Evolutionary conservation across 2,888 invertebrate genomes (phyloP), one percentile per base, ranked within the genome.

Genomic region (Lasius platythorax): DNA sequence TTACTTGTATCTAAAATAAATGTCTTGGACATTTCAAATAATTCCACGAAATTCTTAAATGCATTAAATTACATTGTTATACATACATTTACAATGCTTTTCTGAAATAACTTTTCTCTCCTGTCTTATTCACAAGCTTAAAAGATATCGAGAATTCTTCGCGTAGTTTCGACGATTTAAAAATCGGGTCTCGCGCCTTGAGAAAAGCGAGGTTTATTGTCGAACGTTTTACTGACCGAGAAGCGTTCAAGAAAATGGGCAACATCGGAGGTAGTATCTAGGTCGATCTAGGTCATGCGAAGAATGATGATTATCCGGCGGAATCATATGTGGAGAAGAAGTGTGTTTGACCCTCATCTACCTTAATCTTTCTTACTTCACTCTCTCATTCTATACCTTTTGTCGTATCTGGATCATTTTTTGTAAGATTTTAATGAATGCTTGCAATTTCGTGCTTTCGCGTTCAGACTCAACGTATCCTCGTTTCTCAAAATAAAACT

Each of bases 281-380:
- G 90, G 91, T 91, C 89, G 82, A 61, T 66, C 79, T 85, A 87
- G 88, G 84, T 89, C 87, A 84, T 78, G 63, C 23, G 53, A 46
- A 75, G 72, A 70, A 64, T 53, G 64, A n/a, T 53, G 53, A 82
- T 28, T 81, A 78, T 83, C 73, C 85, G 76, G 72, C 37, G 33
- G 81, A 78, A 87, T 73, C 30, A 28, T 66, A 18, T 68, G 46
- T 43, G 28, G 12, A 50, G 28, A 61, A 68, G 83, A 68, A 79
- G 79, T 84, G 40, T 64, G 75, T 83, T 78, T 23, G 74, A 82
- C 66, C 64, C 76, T 75, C 28, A 82, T 64, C 73, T 50, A 74
- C 18, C 74, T 63, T 83, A 82, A 82, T 83, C 79, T 82, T 82
- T 58, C 46, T 28, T 46, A 66, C 37, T 56, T 66, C 61, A 50